Percentiles rank a stretch among this genome's conserved stretches.
phyloP scores from a whole-genome alignment of 2,113 vertebrate genomes.

The Siphamia tubifer region DNA sequence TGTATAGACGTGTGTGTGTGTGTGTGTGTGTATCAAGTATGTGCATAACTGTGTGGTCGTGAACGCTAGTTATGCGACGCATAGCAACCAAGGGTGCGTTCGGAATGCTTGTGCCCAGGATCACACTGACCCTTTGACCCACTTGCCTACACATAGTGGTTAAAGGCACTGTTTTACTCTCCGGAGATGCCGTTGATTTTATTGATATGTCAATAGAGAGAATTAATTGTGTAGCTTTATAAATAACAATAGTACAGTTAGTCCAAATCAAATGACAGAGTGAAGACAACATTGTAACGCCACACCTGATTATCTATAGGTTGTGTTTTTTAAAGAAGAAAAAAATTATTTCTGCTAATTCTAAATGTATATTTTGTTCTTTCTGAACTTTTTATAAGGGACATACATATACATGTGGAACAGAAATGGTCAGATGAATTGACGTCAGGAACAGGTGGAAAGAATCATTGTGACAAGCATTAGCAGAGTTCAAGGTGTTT shows the following conservation, averaged over 20 bases:
- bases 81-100: conserved; percentile 13
- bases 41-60: background rate
- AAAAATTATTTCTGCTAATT: background rate
- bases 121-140: conserved; percentile 23
- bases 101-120: conserved; percentile 4
- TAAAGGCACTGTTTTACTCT: background rate
- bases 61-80: background rate
- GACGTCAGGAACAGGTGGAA: conserved; percentile 39
- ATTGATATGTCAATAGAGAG: background rate
- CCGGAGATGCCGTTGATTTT: conserved; percentile 2
- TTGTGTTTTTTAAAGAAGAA: background rate
- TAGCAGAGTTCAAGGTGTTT: conserved; percentile 63
- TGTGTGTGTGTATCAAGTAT: background rate
- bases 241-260: background rate
- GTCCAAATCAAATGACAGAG: background rate
- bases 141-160: conserved; percentile 5
- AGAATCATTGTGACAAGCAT: conserved; percentile 75
- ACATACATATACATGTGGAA: conserved; percentile 9
- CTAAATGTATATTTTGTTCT: background rate
- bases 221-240: background rate
- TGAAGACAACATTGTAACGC: background rate
- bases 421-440: conserved; percentile 23
- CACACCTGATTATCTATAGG: no score
- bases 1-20: background rate
- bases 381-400: background rate